These are phyloP conservation scores for Pachypanchax playfairii DNA, from an alignment of 2,113 vertebrate genomes.

Conservation along the genomic window DNA sequence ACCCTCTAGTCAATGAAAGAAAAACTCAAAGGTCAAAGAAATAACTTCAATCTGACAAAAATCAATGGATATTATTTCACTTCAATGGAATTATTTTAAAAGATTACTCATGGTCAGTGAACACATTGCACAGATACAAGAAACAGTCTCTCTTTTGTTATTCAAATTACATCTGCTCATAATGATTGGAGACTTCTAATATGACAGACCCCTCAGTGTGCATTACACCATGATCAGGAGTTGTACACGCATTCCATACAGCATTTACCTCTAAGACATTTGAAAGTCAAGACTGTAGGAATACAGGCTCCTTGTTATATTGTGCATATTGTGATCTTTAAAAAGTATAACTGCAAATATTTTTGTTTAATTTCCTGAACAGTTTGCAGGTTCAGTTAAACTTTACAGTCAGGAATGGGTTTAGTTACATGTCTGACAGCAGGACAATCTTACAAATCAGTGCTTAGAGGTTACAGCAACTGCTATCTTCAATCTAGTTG, in stretches of 20 bases:
- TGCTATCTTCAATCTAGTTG: constrained; percentile 21
- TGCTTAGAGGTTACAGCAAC: background rate
- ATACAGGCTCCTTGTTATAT: too few species aligned
- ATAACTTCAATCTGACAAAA: too few species aligned
- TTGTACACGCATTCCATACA: background rate
- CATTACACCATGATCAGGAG: background rate
- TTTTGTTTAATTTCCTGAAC: background rate
- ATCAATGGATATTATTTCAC: too few species aligned
- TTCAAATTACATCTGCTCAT: constrained; percentile 1
- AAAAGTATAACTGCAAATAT: background rate
- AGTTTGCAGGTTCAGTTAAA: constrained; percentile 2
- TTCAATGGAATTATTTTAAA: too few species aligned
- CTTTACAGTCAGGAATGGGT: background rate
- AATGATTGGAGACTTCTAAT: background rate
- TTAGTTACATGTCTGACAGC: background rate
- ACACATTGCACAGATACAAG: background rate
- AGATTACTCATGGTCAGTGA: too few species aligned
- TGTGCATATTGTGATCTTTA: background rate
- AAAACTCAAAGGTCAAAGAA: too few species aligned
- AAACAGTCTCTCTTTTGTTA: too few species aligned
- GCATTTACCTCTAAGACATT: background rate
- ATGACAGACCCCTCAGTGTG: background rate
- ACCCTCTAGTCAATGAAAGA: too few species aligned
- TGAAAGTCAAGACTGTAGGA: background rate
- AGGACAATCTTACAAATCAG: constrained; percentile 1